These are phyloP conservation scores for Drosophila falleni DNA, from an alignment of 2,888 invertebrate species.

Conservation along the genomic window DNA sequence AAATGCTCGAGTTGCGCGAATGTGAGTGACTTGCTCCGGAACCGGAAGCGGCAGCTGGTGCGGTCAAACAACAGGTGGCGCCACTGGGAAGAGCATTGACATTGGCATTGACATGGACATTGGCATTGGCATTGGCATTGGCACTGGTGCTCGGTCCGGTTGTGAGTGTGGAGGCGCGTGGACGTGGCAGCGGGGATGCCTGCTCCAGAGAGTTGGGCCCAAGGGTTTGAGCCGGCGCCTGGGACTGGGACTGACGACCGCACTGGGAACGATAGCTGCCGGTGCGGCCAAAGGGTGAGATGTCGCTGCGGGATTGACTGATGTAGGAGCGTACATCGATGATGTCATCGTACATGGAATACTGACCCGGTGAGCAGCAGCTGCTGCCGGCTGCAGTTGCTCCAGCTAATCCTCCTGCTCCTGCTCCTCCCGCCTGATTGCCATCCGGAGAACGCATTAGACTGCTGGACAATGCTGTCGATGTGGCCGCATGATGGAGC, in stretches of 20 bases:
- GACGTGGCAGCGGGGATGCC: slow-evolving; percentile 85
- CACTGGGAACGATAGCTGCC: slow-evolving; percentile 91
- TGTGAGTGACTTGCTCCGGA: slow-evolving; percentile 42
- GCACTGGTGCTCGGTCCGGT: slow-evolving; percentile 40
- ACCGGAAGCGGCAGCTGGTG: slow-evolving; percentile 19
- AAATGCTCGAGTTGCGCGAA: slow-evolving; percentile 80
- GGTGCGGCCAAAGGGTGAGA: slow-evolving; percentile 89
- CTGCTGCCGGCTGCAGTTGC: slow-evolving; percentile 64
- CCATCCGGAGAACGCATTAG: slow-evolving; percentile 65
- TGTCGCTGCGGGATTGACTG: slow-evolving; percentile 91
- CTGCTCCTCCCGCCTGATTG: neutral
- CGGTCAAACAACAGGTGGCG: slow-evolving; percentile 42
- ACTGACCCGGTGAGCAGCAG: slow-evolving; percentile 86
- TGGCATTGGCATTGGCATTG: slow-evolving; percentile 20
- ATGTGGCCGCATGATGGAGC: slow-evolving; percentile 76
- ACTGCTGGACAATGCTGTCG: slow-evolving; percentile 64
- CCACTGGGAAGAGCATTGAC: slow-evolving; percentile 30
- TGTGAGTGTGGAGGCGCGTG: slow-evolving; percentile 85
- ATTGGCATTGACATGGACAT: slow-evolving; percentile 20
- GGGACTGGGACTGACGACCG: slow-evolving; percentile 85
- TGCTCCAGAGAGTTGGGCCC: slow-evolving; percentile 61
- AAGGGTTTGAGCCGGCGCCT: slow-evolving; percentile 16
- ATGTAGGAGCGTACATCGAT: slow-evolving; percentile 91
- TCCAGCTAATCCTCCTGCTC: neutral
- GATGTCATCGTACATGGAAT: slow-evolving; percentile 88